phyloP scores from a whole-genome alignment of 2,888 invertebrate genomes.

The Drosophila prostipennis region DNA sequence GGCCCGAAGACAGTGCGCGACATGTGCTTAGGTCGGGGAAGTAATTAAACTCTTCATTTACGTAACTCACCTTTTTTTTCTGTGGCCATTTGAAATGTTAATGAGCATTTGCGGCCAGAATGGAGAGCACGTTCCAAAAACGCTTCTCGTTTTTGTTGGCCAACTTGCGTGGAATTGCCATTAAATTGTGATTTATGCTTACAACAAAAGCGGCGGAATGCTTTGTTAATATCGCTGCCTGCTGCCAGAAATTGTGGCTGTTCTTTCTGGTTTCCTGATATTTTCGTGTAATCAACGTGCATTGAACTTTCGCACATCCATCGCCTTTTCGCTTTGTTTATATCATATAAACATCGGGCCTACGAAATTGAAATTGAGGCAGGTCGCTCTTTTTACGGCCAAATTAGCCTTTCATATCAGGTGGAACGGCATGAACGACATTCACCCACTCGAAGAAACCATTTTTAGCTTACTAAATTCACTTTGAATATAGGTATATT shows the following conservation, averaged over 20 bases:
- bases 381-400: slow-evolving; percentile 51
- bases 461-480: background rate
- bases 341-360: slow-evolving; percentile 34
- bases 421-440: slow-evolving; percentile 1
- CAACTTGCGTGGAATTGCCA: slow-evolving; percentile 46
- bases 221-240: slow-evolving; percentile 30
- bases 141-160: slow-evolving; percentile 24
- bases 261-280: slow-evolving; percentile 50
- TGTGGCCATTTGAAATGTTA: slow-evolving; percentile 29
- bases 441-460: background rate
- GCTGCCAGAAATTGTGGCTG: slow-evolving; percentile 17
- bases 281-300: slow-evolving; percentile 69
- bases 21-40: slow-evolving; percentile 27
- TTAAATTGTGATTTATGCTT: slow-evolving; percentile 61
- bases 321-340: slow-evolving; percentile 30
- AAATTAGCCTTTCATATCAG: slow-evolving; percentile 38
- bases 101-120: slow-evolving; percentile 44
- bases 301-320: slow-evolving; percentile 59
- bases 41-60: slow-evolving; percentile 17
- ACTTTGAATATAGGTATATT: no score
- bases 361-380: slow-evolving; percentile 54
- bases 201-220: slow-evolving; percentile 54
- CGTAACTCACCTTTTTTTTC: slow-evolving; percentile 44
- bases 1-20: slow-evolving; percentile 44
- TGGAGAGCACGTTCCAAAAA: slow-evolving; percentile 58